phyloP scores from a whole-genome alignment of 2,888 invertebrate species.

The Drosophila buzzatii region DNA sequence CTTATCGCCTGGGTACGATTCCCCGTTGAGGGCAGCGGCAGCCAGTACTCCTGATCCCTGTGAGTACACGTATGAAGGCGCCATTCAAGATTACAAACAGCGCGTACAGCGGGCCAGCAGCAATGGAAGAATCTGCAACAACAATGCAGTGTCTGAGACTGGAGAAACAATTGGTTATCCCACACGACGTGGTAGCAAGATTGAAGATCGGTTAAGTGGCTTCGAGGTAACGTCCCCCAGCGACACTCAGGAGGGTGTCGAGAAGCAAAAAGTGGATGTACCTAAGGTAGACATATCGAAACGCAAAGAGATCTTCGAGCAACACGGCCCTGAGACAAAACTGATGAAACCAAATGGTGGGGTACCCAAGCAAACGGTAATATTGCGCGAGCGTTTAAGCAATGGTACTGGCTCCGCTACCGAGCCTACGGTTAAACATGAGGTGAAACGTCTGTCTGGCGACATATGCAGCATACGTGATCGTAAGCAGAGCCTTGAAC shows the following conservation, averaged over 20 bases:
- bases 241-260: constrained; percentile 83
- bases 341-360: constrained; percentile 31
- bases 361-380: constrained; percentile 68
- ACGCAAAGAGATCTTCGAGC: constrained; percentile 92
- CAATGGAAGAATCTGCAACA: constrained; percentile 53
- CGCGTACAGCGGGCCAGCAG: constrained; percentile 88
- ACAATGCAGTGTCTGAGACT: constrained; percentile 61
- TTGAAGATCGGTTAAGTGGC: constrained; percentile 88
- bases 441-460: constrained; percentile 86
- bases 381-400: constrained; percentile 71
- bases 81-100: constrained; percentile 94
- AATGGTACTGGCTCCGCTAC: constrained; percentile 49
- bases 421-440: constrained; percentile 72
- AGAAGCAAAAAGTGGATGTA: constrained; percentile 86
- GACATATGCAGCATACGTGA: constrained; percentile 89
- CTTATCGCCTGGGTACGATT: constrained; percentile 88
- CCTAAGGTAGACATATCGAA: constrained; percentile 94
- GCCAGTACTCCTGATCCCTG: constrained; percentile 90
- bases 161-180: constrained; percentile 85
- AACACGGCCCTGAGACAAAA: constrained; percentile 43
- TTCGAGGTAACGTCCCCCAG: constrained; percentile 86
- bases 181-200: constrained; percentile 86
- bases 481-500: constrained; percentile 88
- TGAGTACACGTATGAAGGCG: constrained; percentile 95
- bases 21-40: constrained; percentile 89